Evolutionary conservation across 2,113 vertebrate species (phyloP).

Genomic region (Cyprinodon tularosa): DNA sequence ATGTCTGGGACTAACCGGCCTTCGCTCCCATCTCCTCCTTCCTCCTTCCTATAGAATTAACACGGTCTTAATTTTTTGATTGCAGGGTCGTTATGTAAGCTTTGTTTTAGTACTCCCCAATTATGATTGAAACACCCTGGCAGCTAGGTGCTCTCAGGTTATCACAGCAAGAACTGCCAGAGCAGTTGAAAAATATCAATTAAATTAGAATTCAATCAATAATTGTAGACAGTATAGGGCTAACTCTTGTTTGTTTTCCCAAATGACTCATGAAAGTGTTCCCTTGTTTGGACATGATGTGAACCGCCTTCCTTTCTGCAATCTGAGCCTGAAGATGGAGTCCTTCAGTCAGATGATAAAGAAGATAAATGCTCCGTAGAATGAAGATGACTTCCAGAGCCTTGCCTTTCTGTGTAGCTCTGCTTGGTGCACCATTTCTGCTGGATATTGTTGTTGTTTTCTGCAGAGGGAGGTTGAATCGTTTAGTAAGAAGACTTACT

Average conservation of each 20-base stretch:
- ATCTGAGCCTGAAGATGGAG: neutral
- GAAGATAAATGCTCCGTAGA: constrained; percentile 37
- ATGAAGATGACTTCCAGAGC: constrained; percentile 46
- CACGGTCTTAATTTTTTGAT: constrained; percentile 62
- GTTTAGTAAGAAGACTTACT: too few species aligned
- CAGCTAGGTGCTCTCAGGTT: constrained; percentile 20
- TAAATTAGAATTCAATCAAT: constrained; percentile 67
- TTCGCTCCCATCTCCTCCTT: constrained; percentile 41
- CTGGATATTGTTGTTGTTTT: constrained; percentile 2
- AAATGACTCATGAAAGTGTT: constrained; percentile 47
- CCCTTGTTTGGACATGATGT: constrained; percentile 14
- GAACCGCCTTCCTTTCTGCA: neutral
- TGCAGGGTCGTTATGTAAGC: constrained; percentile 46
- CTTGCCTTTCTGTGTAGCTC: constrained; percentile 35
- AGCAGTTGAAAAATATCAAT: neutral
- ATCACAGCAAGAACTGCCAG: neutral
- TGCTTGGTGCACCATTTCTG: constrained; percentile 20
- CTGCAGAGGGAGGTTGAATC: too few species aligned
- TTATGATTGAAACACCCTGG: neutral
- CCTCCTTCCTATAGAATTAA: constrained; percentile 51
- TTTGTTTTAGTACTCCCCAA: neutral
- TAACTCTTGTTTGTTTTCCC: constrained; percentile 50
- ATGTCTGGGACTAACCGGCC: constrained; percentile 47
- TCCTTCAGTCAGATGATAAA: constrained; percentile 47
- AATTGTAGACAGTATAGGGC: constrained; percentile 45